Percentiles rank a stretch among this genome's conserved stretches.
phyloP scores from a whole-genome alignment of 2,113 vertebrate species.

The Sturnus vulgaris region DNA sequence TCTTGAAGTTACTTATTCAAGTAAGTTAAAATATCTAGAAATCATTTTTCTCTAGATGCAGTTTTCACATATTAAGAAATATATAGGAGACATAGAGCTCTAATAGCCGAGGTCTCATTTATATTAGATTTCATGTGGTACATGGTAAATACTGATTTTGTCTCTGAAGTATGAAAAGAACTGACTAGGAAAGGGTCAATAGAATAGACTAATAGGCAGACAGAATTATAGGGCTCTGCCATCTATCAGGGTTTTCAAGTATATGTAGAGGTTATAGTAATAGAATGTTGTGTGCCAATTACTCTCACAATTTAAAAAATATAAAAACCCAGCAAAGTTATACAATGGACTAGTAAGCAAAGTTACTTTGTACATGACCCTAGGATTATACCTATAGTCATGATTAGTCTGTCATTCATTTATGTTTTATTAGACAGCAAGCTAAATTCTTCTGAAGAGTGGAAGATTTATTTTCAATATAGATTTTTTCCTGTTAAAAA shows the following conservation, averaged over 20 bases:
- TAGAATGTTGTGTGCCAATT: not conserved
- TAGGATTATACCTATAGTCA: not conserved
- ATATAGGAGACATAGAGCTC: not conserved
- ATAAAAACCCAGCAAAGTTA: not conserved
- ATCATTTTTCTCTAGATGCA: not conserved
- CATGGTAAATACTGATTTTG: conserved; percentile 7
- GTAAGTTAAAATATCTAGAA: not conserved
- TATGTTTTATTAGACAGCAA: not conserved
- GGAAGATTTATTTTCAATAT: not conserved
- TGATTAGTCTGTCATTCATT: not conserved
- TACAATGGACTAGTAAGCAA: not conserved
- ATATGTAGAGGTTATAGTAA: not conserved
- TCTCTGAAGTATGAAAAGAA: not conserved
- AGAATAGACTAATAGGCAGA: not conserved
- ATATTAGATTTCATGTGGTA: not conserved
- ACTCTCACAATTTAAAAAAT: not conserved
- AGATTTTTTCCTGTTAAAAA: not conserved
- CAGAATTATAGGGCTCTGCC: not conserved
- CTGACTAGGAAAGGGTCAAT: not conserved
- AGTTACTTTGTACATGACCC: not conserved
- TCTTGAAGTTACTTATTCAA: not conserved
- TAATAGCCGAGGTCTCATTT: not conserved
- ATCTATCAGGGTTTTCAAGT: not conserved
- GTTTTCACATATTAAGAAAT: not conserved
- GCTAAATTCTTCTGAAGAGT: not conserved